Evolutionary conservation across 2,797 vertebrate species (phyloP).

Genomic region (Propithecus deckenii): DNA sequence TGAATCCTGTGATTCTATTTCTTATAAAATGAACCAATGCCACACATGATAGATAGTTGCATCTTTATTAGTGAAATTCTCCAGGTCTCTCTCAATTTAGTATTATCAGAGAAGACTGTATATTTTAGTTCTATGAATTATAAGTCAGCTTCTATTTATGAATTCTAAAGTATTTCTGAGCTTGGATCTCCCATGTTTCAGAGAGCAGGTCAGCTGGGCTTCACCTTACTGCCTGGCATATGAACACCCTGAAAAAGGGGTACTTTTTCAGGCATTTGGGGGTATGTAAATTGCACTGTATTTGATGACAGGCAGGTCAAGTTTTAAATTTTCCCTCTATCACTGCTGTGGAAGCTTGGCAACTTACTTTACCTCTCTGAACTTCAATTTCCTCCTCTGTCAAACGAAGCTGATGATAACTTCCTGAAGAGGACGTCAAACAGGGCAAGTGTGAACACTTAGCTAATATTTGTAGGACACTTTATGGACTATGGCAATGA

Average conservation of each 20-base stretch:
- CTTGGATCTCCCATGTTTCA: not conserved
- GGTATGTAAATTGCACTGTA: not conserved
- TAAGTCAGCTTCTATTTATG: not conserved
- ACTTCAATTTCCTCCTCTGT: not conserved
- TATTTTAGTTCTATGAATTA: constrained; percentile 16
- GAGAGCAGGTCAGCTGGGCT: not conserved
- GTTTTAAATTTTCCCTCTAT: not conserved
- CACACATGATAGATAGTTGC: not conserved
- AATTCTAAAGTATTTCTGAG: not conserved
- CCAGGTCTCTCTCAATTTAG: constrained; percentile 6
- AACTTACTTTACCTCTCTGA: not conserved
- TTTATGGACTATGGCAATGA: not conserved
- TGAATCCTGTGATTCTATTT: constrained; percentile 12
- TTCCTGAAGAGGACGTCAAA: constrained; percentile 10
- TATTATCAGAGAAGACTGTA: not conserved
- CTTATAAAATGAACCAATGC: not conserved
- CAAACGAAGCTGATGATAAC: not conserved
- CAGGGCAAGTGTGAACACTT: not conserved
- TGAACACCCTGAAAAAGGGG: not conserved
- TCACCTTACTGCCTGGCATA: not conserved
- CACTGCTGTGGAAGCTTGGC: not conserved
- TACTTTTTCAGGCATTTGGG: not conserved
- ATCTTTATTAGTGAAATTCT: not conserved
- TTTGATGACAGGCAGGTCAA: not conserved
- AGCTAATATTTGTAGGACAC: not conserved